phyloP scores from a whole-genome alignment of 2,797 vertebrate species.

The Sciurus vulgaris region DNA sequence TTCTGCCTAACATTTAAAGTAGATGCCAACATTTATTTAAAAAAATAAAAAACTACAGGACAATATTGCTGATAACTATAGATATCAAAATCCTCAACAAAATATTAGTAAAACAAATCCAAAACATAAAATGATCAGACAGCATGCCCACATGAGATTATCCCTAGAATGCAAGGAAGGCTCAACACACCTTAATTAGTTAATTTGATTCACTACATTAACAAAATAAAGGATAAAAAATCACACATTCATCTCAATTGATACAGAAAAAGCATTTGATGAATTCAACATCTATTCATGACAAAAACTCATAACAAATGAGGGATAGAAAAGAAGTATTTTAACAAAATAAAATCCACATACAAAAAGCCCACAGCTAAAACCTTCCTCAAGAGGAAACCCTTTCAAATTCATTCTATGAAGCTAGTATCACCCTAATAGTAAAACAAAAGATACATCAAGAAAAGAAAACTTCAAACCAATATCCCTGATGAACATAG shows the following conservation, averaged over 20 bases:
- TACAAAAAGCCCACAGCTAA: neutral
- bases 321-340: neutral
- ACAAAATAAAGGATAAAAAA: neutral
- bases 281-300: neutral
- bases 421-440: too few relatives aligned
- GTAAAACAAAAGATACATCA: too few relatives aligned
- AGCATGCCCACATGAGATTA: neutral
- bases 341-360: neutral
- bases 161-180: neutral
- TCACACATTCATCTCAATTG: neutral
- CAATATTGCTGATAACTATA: too few relatives aligned
- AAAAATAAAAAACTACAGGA: too few relatives aligned
- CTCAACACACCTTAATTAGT: neutral
- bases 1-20: too few relatives aligned
- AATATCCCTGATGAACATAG: too few relatives aligned
- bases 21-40: too few relatives aligned
- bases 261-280: neutral
- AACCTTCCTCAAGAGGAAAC: neutral
- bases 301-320: neutral
- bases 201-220: neutral
- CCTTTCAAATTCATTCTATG: too few relatives aligned
- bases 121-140: neutral
- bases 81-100: neutral
- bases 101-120: neutral
- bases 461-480: too few relatives aligned